These are phyloP conservation scores for Galaxias olidus DNA, from an alignment of 2,797 vertebrate species.

Conservation along the genomic window DNA sequence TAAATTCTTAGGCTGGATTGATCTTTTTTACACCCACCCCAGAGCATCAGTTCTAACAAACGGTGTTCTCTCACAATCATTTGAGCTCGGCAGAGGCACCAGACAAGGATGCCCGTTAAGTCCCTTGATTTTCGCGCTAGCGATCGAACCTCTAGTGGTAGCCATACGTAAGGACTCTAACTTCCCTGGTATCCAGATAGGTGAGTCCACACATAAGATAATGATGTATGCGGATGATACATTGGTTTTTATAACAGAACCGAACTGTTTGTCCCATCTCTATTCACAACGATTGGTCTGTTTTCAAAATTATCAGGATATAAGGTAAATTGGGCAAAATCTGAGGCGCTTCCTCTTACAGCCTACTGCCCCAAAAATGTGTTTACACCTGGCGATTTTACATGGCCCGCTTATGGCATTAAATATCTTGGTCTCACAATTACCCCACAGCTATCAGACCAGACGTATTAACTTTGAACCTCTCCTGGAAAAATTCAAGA, in stretches of 20 bases:
- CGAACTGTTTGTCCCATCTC: background rate
- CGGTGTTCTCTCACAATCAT: too few species aligned
- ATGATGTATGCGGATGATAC: background rate
- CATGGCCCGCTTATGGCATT: background rate
- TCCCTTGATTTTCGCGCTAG: background rate
- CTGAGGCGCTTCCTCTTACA: too few species aligned
- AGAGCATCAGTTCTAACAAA: too few species aligned
- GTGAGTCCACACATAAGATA: background rate
- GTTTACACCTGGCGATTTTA: too few species aligned
- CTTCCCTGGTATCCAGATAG: background rate
- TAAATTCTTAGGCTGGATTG: too few species aligned
- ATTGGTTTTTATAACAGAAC: background rate
- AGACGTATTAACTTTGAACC: background rate
- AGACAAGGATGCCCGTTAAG: background rate
- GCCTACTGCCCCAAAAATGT: too few species aligned
- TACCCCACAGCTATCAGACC: background rate
- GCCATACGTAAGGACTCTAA: background rate
- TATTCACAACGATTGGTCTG: background rate
- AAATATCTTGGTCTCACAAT: slow-evolving; percentile 1
- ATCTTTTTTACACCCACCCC: too few species aligned
- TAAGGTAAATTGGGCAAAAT: too few species aligned
- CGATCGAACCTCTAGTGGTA: background rate
- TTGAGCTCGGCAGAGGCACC: too few species aligned
- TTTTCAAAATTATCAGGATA: background rate
- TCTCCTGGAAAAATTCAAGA: too few species aligned